Base-by-base conservation (phyloP, 1,140 invertebrate genomes). In the Atopsyche davidsoni region DNA sequence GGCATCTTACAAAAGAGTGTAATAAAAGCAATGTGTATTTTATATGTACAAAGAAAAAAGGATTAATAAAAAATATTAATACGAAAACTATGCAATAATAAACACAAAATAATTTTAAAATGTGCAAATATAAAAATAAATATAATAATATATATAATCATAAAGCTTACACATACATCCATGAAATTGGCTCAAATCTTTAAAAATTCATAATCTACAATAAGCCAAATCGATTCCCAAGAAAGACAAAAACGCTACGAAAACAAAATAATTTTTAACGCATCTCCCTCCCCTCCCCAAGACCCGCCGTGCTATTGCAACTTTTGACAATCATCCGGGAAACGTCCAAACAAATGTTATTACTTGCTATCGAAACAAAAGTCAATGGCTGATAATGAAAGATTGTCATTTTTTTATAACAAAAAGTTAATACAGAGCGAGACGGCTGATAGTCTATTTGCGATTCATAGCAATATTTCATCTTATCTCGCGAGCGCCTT, bases 151-250 rank as follows among this genome's bases (percentile, higher is more conserved):
- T 17, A 19, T 48, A 57, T 50, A 19, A 25, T 57, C 51, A 58
- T 53, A 58, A 58, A 58, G 51, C 56, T 53, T 54, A 58, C 56
- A 58, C 56, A 53, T 47, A 58, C 56, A 58, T 58, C 56, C 56
- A 58, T 31, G 54, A 53, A 58, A 51, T 58, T 53, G 56, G 56
- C 56, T 58, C n/a, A n/a, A 53, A 54, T 22, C 32, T 24, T 49
- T 35, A 48, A 52, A 44, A 36, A 47, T 47, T 56, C n/a, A 31
- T 42, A 10, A 25, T 44, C 51, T 50, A 46, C 41, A 49, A 45
- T 38, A 58, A 58, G 56, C 56, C 51, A 58, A 58, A 58, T 58
- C 56, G 56, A 58, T 58, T 54, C 47, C 48, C 55, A 53, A 52
- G 51, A 51, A 58, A 58, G 51, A 53, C 51, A 58, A 51, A 47